phyloP scores from a whole-genome alignment of 2,113 vertebrate species.

The Myrmecobius fasciatus region DNA sequence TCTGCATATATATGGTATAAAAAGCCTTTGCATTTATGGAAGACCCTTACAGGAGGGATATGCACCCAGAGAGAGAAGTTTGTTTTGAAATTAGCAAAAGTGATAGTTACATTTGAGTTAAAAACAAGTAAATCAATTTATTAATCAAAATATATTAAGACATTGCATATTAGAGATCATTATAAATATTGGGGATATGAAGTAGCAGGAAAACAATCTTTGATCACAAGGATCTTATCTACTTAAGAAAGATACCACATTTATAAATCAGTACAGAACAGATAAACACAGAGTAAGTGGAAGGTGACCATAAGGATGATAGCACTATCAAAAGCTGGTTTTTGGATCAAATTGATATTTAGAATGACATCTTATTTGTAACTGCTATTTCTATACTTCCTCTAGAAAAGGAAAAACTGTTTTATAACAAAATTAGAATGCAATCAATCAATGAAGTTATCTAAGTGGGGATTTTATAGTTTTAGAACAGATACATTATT shows the following conservation, averaged over 20 bases:
- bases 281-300: background rate
- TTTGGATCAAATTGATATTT: background rate
- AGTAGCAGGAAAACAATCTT: background rate
- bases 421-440: background rate
- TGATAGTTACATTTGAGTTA: background rate
- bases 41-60: background rate
- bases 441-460: background rate
- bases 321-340: background rate
- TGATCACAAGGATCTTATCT: background rate
- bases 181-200: background rate
- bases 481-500: slow-evolving; percentile 41
- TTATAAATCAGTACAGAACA: background rate
- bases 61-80: background rate
- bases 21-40: background rate
- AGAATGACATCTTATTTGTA: background rate
- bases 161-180: background rate
- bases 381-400: slow-evolving; percentile 16
- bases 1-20: background rate
- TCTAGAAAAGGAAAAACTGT: background rate
- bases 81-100: slow-evolving; percentile 45
- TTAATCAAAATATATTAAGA: background rate
- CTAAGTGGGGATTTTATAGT: background rate
- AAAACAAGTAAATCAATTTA: background rate
- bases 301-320: background rate
- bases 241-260: background rate